A percentile compares a stretch with the other conserved stretches of the same genome.
These are phyloP conservation scores for Megalopta genalis DNA, from an alignment of 1,140 invertebrate species.

Conservation along the genomic window DNA sequence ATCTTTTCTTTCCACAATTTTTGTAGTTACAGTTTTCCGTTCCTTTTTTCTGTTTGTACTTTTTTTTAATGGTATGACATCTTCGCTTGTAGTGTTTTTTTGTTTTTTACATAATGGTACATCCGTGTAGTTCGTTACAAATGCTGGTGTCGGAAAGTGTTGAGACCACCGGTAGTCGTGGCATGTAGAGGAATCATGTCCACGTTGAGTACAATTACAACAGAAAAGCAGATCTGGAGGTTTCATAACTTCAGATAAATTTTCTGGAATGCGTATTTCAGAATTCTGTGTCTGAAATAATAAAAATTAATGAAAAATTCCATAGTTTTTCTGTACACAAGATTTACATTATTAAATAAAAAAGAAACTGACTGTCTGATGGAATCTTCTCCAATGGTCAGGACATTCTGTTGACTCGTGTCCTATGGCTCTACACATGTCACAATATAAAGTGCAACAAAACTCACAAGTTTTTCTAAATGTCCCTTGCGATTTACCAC, in stretches of 20 bases:
- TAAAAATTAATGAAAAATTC: conserved; percentile 11
- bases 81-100: not conserved
- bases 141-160: conserved; percentile 70
- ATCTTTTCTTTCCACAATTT: not conserved
- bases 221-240: conserved; percentile 78
- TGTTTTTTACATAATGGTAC: conserved; percentile 33
- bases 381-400: conserved; percentile 85
- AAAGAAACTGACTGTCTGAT: conserved; percentile 81
- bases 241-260: conserved; percentile 66
- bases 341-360: conserved; percentile 20
- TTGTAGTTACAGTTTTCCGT: not conserved
- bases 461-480: conserved; percentile 83
- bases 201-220: conserved; percentile 83
- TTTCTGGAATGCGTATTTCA: conserved; percentile 37
- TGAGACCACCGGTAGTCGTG: conserved; percentile 68
- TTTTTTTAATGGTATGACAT: not conserved
- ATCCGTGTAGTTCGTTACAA: conserved; percentile 67
- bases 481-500: conserved; percentile 82
- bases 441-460: conserved; percentile 80
- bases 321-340: not conserved
- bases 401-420: conserved; percentile 83
- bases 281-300: conserved; percentile 25
- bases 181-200: conserved; percentile 78
- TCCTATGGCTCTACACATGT: conserved; percentile 82
- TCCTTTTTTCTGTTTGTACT: not conserved